Conservation (phyloP, 2,888 invertebrate genomes). For the Mycalesis mineus region DNA sequence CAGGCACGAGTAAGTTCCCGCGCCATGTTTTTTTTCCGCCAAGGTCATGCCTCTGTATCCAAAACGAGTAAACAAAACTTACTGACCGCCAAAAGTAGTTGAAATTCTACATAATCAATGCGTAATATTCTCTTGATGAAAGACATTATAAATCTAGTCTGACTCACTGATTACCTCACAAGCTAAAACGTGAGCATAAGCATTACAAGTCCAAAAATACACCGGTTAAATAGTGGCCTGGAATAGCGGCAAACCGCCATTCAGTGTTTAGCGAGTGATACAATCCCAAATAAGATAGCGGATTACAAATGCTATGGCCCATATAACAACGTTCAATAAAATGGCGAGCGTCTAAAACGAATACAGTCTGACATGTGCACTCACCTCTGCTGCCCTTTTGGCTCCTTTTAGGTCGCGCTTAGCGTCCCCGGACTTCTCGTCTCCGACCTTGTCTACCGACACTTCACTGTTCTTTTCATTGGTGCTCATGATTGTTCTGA, state of each 20-base stretch:
- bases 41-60: slow-evolving; percentile 72
- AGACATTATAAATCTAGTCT: slow-evolving; percentile 37
- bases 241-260: slow-evolving; percentile 28
- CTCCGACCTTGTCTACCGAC: slow-evolving; percentile 90
- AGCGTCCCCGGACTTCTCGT: slow-evolving; percentile 83
- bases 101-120: slow-evolving; percentile 28
- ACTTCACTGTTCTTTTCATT: slow-evolving; percentile 90
- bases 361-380: slow-evolving; percentile 77
- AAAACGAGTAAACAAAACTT: slow-evolving; percentile 73
- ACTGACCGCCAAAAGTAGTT: slow-evolving; percentile 34
- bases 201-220: slow-evolving; percentile 59
- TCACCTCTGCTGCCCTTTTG: slow-evolving; percentile 92
- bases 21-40: slow-evolving; percentile 75
- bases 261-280: slow-evolving; percentile 48
- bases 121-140: slow-evolving; percentile 22
- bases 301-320: slow-evolving; percentile 39
- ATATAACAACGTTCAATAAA: slow-evolving; percentile 64
- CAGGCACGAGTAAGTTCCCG: slow-evolving; percentile 60
- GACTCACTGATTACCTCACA: slow-evolving; percentile 67
- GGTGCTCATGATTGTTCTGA: slow-evolving; percentile 75
- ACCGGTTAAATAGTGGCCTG: slow-evolving; percentile 51
- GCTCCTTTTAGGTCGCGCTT: slow-evolving; percentile 92
- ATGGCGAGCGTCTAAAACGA: slow-evolving; percentile 74
- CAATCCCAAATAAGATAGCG: slow-evolving; percentile 33
- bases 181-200: slow-evolving; percentile 50